These are phyloP conservation scores for Tetragonisca angustula DNA, from an alignment of 2,888 invertebrate genomes.

Conservation along the genomic window DNA sequence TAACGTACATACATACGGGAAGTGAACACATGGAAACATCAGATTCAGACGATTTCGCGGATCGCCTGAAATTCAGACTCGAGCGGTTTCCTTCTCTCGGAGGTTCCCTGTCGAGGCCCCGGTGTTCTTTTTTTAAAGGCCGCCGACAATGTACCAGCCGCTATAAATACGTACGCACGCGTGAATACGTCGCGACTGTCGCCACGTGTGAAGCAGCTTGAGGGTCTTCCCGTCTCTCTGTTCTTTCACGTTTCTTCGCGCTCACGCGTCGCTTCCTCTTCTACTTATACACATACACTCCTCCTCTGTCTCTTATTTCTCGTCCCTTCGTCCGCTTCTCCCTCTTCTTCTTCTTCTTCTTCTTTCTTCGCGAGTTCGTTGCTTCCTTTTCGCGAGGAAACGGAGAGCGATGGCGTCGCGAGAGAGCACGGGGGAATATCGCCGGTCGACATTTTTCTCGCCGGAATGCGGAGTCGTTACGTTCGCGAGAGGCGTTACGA, in stretches of 20 bases:
- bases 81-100: slow-evolving; percentile 43
- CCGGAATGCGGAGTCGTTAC: slow-evolving; percentile 75
- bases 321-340: slow-evolving; percentile 17
- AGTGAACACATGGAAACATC: slow-evolving; percentile 28
- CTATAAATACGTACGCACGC: slow-evolving; percentile 79
- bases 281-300: not conserved
- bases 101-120: slow-evolving; percentile 37
- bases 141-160: slow-evolving; percentile 71
- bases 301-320: not conserved
- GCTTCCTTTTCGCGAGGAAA: slow-evolving; percentile 34
- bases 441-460: slow-evolving; percentile 75
- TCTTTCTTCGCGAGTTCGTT: slow-evolving; percentile 34
- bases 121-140: slow-evolving; percentile 52
- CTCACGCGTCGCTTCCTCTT: slow-evolving; percentile 26
- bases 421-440: slow-evolving; percentile 61
- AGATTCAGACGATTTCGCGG: slow-evolving; percentile 19
- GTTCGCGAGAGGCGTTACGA: slow-evolving; percentile 74
- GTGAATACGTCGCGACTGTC: slow-evolving; percentile 75
- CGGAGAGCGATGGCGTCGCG: slow-evolving; percentile 29
- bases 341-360: not conserved
- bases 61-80: slow-evolving; percentile 44
- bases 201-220: slow-evolving; percentile 80
- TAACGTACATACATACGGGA: not conserved
- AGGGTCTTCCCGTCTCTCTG: slow-evolving; percentile 53
- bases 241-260: slow-evolving; percentile 26